Base-by-base conservation (phyloP, 1,140 invertebrate genomes). In the Trinorchestia longiramus region DNA sequence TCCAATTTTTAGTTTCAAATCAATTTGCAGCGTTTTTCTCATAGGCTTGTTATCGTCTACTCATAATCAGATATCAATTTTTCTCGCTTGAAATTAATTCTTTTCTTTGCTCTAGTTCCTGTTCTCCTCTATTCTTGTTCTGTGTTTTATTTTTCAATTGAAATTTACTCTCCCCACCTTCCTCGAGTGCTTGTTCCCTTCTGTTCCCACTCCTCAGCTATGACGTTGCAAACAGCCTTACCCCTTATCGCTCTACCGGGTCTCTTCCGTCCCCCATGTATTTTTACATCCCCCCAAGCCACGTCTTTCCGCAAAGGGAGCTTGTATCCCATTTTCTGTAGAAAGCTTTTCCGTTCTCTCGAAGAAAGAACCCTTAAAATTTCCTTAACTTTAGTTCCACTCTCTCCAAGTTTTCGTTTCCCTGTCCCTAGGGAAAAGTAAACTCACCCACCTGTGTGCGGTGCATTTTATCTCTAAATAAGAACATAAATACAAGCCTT, bases 301-400 rank as follows among this genome's bases (percentile, higher is more conserved):
- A 17, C 62, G 36, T 87, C 87, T 87, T 87, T 92, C 90, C 23
- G 90, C 36, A 92, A 23, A 92, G 90, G 90, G 90, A 42, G 43
- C 43, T 42, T 42, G 43, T 28, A 92, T 92, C 90, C 90, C 90
- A 92, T 92, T 92, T 92, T 92, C 90, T 92, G 41, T 92, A 42
- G 23, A 1, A 36, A 3, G 43, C 41, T 43, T 6, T 44, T 44
- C 23, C 8, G 90, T 92, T 92, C 42, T 92, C 43, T 92, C 43
- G 3, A 43, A 92, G 43, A 43, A 43, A 6, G 47, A 43, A 43
- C 36, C 90, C 90, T 92, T 41, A 87, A 87, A 87, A 87, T 92
- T 92, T 44, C 41, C 42, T 36, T 42, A 92, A 43, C 23, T 42
- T 92, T 44, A 23, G 90, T 92, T 15, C 90, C 23, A 41, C 43